phyloP scores from a whole-genome alignment of 2,113 vertebrate genomes.

The Oxyruncus cristatus region DNA sequence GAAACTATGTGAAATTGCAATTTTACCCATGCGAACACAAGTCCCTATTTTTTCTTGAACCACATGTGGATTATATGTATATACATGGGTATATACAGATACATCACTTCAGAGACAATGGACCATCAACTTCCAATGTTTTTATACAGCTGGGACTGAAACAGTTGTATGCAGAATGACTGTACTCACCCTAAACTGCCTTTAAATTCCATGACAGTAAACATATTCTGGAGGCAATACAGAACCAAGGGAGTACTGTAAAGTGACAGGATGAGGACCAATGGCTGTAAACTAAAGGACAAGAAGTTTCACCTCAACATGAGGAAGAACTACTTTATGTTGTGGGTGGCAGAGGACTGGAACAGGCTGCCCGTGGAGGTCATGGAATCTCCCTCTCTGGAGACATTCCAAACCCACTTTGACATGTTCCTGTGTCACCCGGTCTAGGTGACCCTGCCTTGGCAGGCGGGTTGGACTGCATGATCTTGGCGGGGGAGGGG shows the following conservation, averaged over 20 bases:
- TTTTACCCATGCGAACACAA: neutral
- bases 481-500: too few relatives aligned
- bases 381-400: neutral
- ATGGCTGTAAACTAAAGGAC: neutral
- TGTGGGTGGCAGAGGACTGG: neutral
- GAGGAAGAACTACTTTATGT: neutral
- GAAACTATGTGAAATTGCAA: neutral
- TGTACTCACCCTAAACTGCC: neutral
- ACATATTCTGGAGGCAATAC: rapidly evolving
- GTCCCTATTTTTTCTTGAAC: neutral
- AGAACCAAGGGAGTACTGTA: rapidly evolving
- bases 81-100: rapidly evolving
- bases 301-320: neutral
- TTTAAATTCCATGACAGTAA: neutral
- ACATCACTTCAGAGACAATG: rapidly evolving
- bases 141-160: neutral
- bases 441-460: neutral
- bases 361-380: neutral
- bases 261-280: neutral
- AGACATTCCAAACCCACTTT: neutral
- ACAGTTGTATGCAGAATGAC: neutral
- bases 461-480: neutral
- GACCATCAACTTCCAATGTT: neutral
- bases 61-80: rapidly evolving
- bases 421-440: neutral